Evolutionary conservation across 2,797 vertebrate species (phyloP).

Genomic region (Notoglanidium macrostoma): DNA sequence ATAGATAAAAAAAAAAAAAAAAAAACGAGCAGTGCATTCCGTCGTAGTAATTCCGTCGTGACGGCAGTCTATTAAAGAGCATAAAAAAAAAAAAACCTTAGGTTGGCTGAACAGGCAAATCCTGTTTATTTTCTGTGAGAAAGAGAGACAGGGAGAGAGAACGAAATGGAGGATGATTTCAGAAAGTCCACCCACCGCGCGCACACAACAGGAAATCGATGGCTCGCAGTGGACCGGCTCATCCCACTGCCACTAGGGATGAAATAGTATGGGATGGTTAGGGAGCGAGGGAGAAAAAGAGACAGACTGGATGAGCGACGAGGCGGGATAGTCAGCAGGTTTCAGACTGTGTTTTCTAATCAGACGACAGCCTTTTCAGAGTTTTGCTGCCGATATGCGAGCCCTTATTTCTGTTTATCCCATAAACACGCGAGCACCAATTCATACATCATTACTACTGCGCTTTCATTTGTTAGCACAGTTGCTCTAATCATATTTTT

Average conservation of each 20-base stretch:
- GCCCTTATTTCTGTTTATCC: neutral
- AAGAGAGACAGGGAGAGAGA: slow-evolving; percentile 10
- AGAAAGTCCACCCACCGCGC: slow-evolving; percentile 37
- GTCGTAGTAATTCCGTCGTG: slow-evolving; percentile 25
- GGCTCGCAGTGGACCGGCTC: slow-evolving; percentile 31
- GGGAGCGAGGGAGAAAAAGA: slow-evolving; percentile 5
- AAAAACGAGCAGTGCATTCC: slow-evolving; percentile 20
- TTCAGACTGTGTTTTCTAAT: slow-evolving; percentile 36
- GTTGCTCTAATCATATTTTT: neutral
- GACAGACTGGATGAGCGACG: slow-evolving; percentile 18
- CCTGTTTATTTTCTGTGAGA: slow-evolving; percentile 21
- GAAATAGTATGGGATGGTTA: slow-evolving; percentile 33
- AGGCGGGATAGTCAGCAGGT: slow-evolving; percentile 38
- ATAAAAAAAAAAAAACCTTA: slow-evolving; percentile 10
- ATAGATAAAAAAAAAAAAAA: neutral
- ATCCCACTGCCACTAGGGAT: slow-evolving; percentile 47
- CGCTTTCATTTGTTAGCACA: neutral
- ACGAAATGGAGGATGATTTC: slow-evolving; percentile 55
- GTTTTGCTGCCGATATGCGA: neutral
- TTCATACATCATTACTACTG: neutral
- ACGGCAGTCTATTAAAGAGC: slow-evolving; percentile 38
- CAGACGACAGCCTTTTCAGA: neutral
- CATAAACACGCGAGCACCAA: neutral
- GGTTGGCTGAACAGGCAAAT: slow-evolving; percentile 1
- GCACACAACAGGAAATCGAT: slow-evolving; percentile 55